phyloP scores from a whole-genome alignment of 2,113 vertebrate genomes.

The Halcyon malimbica region DNA sequence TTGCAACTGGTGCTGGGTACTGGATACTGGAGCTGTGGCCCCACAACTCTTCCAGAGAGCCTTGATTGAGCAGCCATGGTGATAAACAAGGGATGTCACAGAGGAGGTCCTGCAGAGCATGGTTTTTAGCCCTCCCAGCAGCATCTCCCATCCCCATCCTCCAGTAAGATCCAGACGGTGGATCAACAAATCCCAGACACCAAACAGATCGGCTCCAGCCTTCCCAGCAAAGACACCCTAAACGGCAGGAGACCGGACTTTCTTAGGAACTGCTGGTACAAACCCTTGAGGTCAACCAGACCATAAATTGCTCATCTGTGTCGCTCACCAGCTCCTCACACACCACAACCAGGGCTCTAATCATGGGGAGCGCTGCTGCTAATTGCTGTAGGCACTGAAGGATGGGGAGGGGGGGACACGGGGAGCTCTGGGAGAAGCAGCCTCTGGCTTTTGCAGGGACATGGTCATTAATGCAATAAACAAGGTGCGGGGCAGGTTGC shows the following conservation, averaged over 20 bases:
- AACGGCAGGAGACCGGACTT: not conserved
- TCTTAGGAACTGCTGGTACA: not conserved
- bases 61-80: not conserved
- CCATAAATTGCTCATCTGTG: fast-evolving
- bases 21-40: not conserved
- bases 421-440: not conserved
- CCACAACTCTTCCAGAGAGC: not conserved
- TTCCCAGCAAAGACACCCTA: not conserved
- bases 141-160: not conserved
- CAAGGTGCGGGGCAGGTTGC: not conserved
- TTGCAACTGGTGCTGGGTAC: fast-evolving
- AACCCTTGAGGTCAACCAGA: not conserved
- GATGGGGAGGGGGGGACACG: not conserved
- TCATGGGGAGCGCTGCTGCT: not conserved
- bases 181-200: not conserved
- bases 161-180: not conserved
- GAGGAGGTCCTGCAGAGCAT: not conserved
- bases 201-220: not conserved
- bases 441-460: not conserved
- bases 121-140: not conserved
- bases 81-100: not conserved
- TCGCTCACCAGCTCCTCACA: not conserved
- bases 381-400: not conserved
- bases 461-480: not conserved
- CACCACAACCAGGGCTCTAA: not conserved